Conservation (phyloP, 2,797 vertebrate species). For the Gadopsis bispinosus region DNA sequence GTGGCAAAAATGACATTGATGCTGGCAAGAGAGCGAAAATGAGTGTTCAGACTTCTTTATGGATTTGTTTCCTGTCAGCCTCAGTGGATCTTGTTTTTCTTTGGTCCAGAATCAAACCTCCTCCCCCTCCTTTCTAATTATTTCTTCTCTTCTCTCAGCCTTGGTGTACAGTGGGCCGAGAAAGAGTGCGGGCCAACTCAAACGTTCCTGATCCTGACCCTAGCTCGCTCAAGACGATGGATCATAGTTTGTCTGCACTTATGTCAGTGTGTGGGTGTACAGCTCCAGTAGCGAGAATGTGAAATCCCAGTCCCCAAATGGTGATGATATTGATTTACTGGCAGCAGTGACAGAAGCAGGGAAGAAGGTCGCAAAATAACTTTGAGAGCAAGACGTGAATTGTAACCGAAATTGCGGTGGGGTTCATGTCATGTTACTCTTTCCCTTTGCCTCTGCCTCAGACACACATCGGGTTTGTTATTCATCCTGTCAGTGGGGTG, state of each 20-base stretch:
- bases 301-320: slow-evolving; percentile 40
- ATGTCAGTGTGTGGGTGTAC: slow-evolving; percentile 55
- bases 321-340: slow-evolving; percentile 57
- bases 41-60: slow-evolving; percentile 39
- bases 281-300: slow-evolving; percentile 48
- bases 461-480: slow-evolving; percentile 71
- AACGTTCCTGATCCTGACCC: slow-evolving; percentile 49
- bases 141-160: slow-evolving; percentile 19
- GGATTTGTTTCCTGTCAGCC: slow-evolving; percentile 66
- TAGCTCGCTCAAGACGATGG: slow-evolving; percentile 36
- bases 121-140: slow-evolving; percentile 11
- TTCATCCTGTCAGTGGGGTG: slow-evolving; percentile 78
- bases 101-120: slow-evolving; percentile 56
- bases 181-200: slow-evolving; percentile 39
- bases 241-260: slow-evolving; percentile 52
- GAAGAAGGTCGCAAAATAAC: slow-evolving; percentile 35
- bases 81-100: slow-evolving; percentile 45
- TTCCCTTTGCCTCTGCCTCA: slow-evolving; percentile 42
- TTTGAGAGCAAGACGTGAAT: slow-evolving; percentile 25
- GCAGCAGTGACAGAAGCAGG: slow-evolving; percentile 39
- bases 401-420: slow-evolving; percentile 32
- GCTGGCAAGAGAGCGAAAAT: slow-evolving; percentile 45
- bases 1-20: slow-evolving; percentile 66
- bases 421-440: slow-evolving; percentile 39
- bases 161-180: slow-evolving; percentile 20